Evolutionary conservation across 2,888 invertebrate genomes (phyloP).

Genomic region (Agonopterix arenella): DNA sequence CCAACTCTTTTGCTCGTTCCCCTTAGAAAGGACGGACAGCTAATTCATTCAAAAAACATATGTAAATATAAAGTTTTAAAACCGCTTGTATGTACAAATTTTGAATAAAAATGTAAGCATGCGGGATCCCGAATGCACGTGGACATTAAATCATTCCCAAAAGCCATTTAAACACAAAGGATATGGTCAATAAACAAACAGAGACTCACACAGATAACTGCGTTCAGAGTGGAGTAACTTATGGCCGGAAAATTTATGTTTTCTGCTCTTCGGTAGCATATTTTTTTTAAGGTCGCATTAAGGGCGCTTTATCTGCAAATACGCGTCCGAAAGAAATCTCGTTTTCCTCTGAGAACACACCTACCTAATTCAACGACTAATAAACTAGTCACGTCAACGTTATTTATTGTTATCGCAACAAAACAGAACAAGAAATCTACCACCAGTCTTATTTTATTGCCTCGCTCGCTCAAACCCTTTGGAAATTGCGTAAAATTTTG

Average conservation of each 20-base stretch:
- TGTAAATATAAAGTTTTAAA: slow-evolving; percentile 13
- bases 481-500: slow-evolving; percentile 14
- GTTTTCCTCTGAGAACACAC: slow-evolving; percentile 41
- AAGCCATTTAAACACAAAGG: slow-evolving; percentile 60
- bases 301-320: slow-evolving; percentile 36
- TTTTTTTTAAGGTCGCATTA: slow-evolving; percentile 37
- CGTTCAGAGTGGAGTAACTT: slow-evolving; percentile 41
- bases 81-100: slow-evolving; percentile 10
- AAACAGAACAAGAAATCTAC: slow-evolving; percentile 52
- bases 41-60: slow-evolving; percentile 16
- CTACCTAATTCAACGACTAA: slow-evolving; percentile 61
- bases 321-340: slow-evolving; percentile 41
- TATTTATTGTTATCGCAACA: slow-evolving; percentile 69
- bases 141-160: slow-evolving; percentile 54
- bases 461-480: slow-evolving; percentile 25
- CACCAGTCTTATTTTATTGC: slow-evolving; percentile 43
- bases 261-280: slow-evolving; percentile 31
- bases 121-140: slow-evolving; percentile 33
- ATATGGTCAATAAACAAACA: slow-evolving; percentile 67
- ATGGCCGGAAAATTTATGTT: slow-evolving; percentile 39
- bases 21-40: too few species aligned
- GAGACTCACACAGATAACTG: slow-evolving; percentile 41
- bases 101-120: slow-evolving; percentile 44
- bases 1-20: too few species aligned
- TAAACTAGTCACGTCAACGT: slow-evolving; percentile 68